Evolutionary conservation across 2,113 vertebrate genomes (phyloP).

Genomic region (Sebastes schlegelii): DNA sequence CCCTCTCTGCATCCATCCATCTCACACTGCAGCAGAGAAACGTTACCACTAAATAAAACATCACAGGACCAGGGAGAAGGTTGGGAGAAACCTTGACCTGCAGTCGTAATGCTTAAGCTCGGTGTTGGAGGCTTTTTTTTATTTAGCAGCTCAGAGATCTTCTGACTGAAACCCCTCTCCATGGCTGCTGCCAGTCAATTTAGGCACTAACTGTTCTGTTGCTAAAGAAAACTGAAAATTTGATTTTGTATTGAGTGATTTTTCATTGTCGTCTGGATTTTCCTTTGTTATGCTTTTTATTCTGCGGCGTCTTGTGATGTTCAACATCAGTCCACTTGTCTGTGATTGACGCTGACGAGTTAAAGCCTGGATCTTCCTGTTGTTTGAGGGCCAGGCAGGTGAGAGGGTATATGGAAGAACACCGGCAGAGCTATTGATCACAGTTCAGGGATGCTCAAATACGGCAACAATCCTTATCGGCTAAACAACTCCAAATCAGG

Average conservation of each 20-base stretch:
- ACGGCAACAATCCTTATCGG: neutral
- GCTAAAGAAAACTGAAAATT: neutral
- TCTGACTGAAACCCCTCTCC: neutral
- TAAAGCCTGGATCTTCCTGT: neutral
- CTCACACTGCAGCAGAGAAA: constrained; percentile 26
- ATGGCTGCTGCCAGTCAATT: neutral
- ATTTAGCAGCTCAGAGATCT: constrained; percentile 22
- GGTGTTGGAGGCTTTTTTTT: neutral
- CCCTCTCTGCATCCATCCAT: neutral
- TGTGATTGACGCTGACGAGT: neutral
- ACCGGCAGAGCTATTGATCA: constrained; percentile 13
- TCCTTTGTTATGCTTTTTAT: neutral
- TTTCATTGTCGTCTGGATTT: neutral
- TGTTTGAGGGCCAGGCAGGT: constrained; percentile 11
- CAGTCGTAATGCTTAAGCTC: neutral
- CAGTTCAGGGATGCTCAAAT: constrained; percentile 4
- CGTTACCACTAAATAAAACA: constrained; percentile 59
- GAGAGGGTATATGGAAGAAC: constrained; percentile 5
- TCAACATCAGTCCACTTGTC: neutral
- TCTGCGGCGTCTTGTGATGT: neutral
- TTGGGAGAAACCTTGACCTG: constrained; percentile 40
- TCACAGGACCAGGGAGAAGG: constrained; percentile 35
- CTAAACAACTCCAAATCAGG: neutral
- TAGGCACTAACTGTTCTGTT: neutral
- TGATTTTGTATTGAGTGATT: neutral